Conservation (phyloP, 2,113 vertebrate genomes). For the Gracilinanus agilis region DNA sequence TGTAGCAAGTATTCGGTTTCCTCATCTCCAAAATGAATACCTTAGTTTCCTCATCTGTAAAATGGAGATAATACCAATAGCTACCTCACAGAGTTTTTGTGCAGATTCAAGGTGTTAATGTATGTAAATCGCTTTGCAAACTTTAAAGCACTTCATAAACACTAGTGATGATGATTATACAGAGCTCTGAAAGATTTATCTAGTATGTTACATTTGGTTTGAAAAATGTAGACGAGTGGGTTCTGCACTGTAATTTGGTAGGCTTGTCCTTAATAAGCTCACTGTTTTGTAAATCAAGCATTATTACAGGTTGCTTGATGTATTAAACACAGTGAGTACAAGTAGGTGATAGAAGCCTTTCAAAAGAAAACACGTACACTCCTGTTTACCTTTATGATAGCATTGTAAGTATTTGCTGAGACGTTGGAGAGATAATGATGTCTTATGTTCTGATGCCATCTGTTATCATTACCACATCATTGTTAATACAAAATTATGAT, state of each 20-base stretch:
- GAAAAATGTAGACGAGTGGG: conserved; percentile 32
- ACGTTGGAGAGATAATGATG: conserved; percentile 36
- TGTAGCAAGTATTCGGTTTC: neutral
- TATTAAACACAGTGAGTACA: conserved; percentile 7
- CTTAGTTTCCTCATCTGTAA: conserved; percentile 21
- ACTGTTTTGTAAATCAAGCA: conserved; percentile 36
- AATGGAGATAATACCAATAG: neutral
- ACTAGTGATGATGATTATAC: neutral
- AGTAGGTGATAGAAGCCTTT: conserved; percentile 3
- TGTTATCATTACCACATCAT: conserved; percentile 24
- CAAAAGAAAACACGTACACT: neutral
- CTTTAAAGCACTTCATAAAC: neutral
- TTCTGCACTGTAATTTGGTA: neutral
- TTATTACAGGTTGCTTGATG: neutral
- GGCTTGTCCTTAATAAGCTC: conserved; percentile 38
- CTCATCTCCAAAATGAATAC: neutral
- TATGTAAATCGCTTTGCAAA: neutral
- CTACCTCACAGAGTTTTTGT: neutral
- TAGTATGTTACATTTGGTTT: conserved; percentile 30
- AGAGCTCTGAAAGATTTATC: conserved; percentile 4
- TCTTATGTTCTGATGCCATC: neutral
- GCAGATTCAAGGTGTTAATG: neutral
- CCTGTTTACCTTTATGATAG: neutral
- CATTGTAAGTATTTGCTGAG: conserved; percentile 12
- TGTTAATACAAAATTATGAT: conserved; percentile 44